Base-by-base conservation (phyloP, 2,113 vertebrate genomes). In the Proteles cristata region DNA sequence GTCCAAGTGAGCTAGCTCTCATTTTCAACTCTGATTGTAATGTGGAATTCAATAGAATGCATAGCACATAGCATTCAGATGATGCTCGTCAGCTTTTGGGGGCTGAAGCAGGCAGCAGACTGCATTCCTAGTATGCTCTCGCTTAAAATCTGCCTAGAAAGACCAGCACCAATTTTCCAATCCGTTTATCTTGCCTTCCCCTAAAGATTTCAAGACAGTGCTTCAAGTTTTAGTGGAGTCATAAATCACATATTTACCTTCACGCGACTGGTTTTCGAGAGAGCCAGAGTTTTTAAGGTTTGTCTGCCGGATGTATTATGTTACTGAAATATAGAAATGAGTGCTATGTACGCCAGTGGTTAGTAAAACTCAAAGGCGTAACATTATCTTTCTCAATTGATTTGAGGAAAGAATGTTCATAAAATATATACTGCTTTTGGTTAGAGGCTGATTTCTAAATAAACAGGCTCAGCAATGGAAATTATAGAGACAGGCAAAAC, bases 291-390 rank as follows among this genome's bases (percentile, higher is more conserved):
- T 97, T 98, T 93, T 87, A 93, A 97, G 97, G 96, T 96, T 93
- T 97, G 97, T 90, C 97, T 96, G 97, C 97, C 81, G 95, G 97
- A 98, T 79, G 90, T 98, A 98, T 98, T 97, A 97, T 87, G 97
- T 98, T 98, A 98, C 98, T 86, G 96, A 97, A 98, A 97, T 84
- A 90, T 25, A 98, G 98, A 98, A 98, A 98, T 97, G 98, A 97
- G 94, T 97, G 96, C 96, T 94, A 96, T 89, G 96, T 74, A 95
- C 74, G 65, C 92, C 97, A 97, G 98, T 98, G 98, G 89, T 97
- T 97, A 98, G 96, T 43, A 96, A 97, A 94, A 96, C 88, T 97
- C 96, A 80, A 97, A 97, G 97, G 90, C 93, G 95, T 97, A 99
- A 98, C 96, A 97, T 97, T 98, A 97, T 98, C 97, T 98, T 96